Evolutionary conservation across 2,797 vertebrate species (phyloP).

Genomic region (Furcifer pardalis): DNA sequence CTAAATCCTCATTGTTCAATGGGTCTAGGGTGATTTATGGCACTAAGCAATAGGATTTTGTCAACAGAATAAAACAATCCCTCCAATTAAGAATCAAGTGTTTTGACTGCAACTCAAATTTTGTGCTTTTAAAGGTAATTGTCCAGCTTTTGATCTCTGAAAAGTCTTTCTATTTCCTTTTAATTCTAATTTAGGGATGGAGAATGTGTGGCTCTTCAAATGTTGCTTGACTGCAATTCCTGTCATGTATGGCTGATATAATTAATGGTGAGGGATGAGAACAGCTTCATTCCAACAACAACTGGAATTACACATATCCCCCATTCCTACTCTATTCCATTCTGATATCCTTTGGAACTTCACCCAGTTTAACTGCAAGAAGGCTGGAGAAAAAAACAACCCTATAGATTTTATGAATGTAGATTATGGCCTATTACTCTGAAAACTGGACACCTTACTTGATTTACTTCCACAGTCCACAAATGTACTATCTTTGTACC

Average conservation of each 20-base stretch:
- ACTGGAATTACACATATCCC: background rate
- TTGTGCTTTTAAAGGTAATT: background rate
- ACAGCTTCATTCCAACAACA: too few relatives aligned
- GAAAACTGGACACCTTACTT: background rate
- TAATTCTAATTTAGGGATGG: too few relatives aligned
- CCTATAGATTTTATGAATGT: background rate
- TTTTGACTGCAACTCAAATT: background rate
- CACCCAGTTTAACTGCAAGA: background rate
- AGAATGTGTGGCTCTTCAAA: too few relatives aligned
- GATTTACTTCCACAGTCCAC: background rate
- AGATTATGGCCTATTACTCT: background rate
- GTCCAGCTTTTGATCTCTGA: background rate
- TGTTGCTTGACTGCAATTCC: too few relatives aligned
- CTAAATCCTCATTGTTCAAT: too few relatives aligned
- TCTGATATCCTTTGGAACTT: background rate
- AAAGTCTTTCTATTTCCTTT: background rate
- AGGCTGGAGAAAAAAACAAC: background rate
- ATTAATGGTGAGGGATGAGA: background rate
- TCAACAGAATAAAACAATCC: background rate
- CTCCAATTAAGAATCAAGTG: background rate
- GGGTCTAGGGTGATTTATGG: fast-evolving
- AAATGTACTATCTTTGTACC: too few relatives aligned
- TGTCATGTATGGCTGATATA: background rate
- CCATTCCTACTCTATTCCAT: background rate
- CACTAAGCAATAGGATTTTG: background rate